Percentiles rank a stretch among this genome's conserved stretches.
These are phyloP conservation scores for Nymphalis urticae DNA, from an alignment of 2,888 invertebrate species.

Conservation along the genomic window DNA sequence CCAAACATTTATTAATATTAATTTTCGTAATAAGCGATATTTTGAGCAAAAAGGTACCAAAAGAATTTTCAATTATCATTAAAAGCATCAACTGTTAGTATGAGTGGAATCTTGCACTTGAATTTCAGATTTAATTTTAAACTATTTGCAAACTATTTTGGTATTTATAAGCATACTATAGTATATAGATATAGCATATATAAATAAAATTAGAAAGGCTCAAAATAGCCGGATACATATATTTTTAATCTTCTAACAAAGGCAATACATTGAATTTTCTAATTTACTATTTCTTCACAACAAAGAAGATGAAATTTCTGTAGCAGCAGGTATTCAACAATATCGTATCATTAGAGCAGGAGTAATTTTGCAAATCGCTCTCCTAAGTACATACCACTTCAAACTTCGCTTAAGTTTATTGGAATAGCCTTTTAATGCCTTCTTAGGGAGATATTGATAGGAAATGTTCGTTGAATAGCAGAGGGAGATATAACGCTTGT, in stretches of 20 bases:
- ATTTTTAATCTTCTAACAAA: no score
- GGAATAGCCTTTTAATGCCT: slow-evolving; percentile 18
- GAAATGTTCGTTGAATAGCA: slow-evolving; percentile 12
- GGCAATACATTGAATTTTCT: no score
- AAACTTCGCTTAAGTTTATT: slow-evolving; percentile 22
- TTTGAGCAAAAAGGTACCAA: neutral
- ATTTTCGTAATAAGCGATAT: neutral
- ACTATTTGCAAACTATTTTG: no score
- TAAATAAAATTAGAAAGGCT: neutral
- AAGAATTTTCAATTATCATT: no score
- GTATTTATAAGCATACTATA: neutral
- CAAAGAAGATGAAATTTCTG: slow-evolving; percentile 3
- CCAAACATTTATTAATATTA: no score
- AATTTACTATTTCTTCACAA: neutral
- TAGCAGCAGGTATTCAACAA: slow-evolving; percentile 17
- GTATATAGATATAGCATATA: neutral
- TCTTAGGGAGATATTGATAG: slow-evolving; percentile 22
- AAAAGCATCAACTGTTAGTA: no score
- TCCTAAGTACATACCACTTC: slow-evolving; percentile 16
- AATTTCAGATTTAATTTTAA: no score
- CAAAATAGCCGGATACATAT: neutral
- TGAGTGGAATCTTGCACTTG: no score
- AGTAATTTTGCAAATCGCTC: slow-evolving; percentile 24
- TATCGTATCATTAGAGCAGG: slow-evolving; percentile 9
- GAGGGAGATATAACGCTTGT: neutral